These are phyloP conservation scores for Scalopus aquaticus DNA, from an alignment of 2,113 vertebrate genomes.

Conservation along the genomic window DNA sequence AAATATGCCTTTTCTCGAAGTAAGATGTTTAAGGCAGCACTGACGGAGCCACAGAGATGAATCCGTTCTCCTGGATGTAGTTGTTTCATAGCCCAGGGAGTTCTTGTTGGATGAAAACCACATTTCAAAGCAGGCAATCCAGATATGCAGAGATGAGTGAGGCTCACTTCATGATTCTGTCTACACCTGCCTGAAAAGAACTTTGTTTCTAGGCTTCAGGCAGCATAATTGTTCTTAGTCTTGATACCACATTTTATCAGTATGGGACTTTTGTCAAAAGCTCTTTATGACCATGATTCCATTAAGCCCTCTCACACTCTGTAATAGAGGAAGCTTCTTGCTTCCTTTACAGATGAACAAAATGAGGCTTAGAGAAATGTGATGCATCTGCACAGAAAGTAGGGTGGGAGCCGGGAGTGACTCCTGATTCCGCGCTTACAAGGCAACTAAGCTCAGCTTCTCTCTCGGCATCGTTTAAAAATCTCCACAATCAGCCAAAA, in stretches of 20 bases:
- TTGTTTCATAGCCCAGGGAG: background rate
- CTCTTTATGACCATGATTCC: conserved; percentile 18
- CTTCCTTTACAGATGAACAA: conserved; percentile 21
- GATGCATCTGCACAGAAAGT: background rate
- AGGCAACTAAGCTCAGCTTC: background rate
- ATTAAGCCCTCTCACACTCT: conserved; percentile 11
- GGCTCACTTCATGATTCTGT: background rate
- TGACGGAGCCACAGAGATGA: background rate
- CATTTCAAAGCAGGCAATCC: background rate
- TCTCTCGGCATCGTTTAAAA: conserved; percentile 36
- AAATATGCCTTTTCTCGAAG: background rate
- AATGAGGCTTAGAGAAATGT: background rate
- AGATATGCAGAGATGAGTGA: background rate
- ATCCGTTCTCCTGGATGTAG: background rate
- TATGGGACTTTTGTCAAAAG: background rate
- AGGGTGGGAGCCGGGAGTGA: background rate
- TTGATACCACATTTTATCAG: background rate
- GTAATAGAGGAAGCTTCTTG: background rate
- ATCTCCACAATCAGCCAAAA: conserved; percentile 61
- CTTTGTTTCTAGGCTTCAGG: background rate
- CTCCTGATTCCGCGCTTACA: conserved; percentile 20
- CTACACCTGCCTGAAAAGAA: background rate
- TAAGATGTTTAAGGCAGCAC: background rate
- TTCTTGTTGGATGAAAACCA: background rate
- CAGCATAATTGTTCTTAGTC: background rate